Conservation (phyloP, 1,140 invertebrate genomes). For the Phymorhynchus buccinoides region DNA sequence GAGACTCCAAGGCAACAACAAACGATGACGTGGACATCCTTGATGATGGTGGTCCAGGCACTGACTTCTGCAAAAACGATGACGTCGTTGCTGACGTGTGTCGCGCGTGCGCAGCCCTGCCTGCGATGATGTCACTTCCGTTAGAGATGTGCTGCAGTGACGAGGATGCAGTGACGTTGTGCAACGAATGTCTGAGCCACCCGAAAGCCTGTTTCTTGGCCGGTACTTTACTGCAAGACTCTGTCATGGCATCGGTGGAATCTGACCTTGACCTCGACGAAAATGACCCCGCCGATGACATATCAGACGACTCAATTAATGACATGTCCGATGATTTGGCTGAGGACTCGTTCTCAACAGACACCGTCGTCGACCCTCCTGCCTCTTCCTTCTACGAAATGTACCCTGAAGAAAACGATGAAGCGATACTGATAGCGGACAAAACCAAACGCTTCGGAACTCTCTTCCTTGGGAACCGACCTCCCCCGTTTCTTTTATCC, state of each 20-base stretch:
- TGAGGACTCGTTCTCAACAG: neutral
- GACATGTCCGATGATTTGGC: neutral
- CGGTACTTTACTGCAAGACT: neutral
- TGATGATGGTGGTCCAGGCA: no score
- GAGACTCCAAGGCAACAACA: neutral
- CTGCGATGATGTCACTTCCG: neutral
- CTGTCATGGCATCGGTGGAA: neutral
- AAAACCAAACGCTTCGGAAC: constrained; percentile 3
- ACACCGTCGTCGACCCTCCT: neutral
- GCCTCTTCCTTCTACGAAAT: neutral
- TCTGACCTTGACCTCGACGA: neutral
- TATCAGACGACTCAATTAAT: no score
- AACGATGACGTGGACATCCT: neutral
- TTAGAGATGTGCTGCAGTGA: neutral
- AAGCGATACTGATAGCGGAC: neutral
- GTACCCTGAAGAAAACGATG: neutral
- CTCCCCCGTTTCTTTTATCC: neutral
- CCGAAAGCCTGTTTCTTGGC: neutral
- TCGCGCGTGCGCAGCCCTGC: constrained; percentile 10
- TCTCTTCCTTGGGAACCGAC: constrained; percentile 12
- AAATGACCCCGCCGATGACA: neutral
- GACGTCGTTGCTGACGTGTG: neutral
- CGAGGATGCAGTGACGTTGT: neutral
- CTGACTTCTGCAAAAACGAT: neutral
- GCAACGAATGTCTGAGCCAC: neutral